phyloP scores from a whole-genome alignment of 2,113 vertebrate genomes.

The Colaptes auratus region DNA sequence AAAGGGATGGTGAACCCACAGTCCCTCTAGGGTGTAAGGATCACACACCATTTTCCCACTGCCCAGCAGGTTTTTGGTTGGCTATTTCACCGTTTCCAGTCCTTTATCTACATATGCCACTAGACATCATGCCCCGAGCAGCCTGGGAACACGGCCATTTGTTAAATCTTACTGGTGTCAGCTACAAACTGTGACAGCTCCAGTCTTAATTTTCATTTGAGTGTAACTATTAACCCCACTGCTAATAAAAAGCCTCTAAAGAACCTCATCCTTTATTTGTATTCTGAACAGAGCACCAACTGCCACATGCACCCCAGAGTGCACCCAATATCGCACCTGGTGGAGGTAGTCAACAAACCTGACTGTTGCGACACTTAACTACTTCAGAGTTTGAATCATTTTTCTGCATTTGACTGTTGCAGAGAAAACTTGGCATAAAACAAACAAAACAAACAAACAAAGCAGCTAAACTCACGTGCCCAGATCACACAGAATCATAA shows the following conservation, averaged over 20 bases:
- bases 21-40: not conserved
- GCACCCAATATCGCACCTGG: not conserved
- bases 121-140: not conserved
- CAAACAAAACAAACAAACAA: not conserved
- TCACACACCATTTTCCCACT: not conserved
- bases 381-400: not conserved
- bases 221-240: not conserved
- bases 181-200: not conserved
- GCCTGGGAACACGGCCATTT: not conserved
- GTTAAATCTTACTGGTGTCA: not conserved
- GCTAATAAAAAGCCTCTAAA: not conserved
- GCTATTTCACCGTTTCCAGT: not conserved
- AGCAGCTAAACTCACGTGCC: not conserved
- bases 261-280: slow-evolving; percentile 1
- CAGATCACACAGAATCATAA: not conserved
- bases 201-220: not conserved
- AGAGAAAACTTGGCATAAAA: not conserved
- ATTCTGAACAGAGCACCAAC: not conserved
- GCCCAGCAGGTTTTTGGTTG: not conserved
- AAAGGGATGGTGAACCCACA: not conserved
- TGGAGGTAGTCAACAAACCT: not conserved
- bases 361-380: not conserved
- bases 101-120: not conserved
- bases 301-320: fast-evolving
- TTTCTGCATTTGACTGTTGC: not conserved